These are phyloP conservation scores for Anniella stebbinsi DNA, from an alignment of 2,797 vertebrate species.

Conservation along the genomic window DNA sequence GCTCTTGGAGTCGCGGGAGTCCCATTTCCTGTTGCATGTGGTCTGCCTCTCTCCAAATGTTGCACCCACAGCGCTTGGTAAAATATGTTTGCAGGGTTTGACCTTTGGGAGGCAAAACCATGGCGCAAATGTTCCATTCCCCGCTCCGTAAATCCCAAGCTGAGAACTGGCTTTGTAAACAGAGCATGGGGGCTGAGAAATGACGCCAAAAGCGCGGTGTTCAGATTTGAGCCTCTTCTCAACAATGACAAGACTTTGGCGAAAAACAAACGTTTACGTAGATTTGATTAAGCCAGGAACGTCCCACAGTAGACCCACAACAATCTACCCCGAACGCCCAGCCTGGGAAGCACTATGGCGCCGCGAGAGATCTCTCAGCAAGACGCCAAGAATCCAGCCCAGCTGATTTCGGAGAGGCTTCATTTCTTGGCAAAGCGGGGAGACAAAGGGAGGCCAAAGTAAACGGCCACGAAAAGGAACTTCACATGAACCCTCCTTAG, in stretches of 20 bases:
- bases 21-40: not conserved
- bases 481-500: not conserved
- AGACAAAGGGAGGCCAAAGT: not conserved
- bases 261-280: not conserved
- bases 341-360: conserved; percentile 8
- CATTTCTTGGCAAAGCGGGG: not conserved
- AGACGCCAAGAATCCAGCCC: not conserved
- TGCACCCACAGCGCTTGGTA: not conserved
- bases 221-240: not conserved
- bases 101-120: not conserved
- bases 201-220: not conserved
- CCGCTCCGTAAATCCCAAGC: not conserved
- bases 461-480: no score
- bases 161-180: not conserved
- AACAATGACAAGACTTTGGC: not conserved
- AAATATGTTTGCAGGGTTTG: not conserved
- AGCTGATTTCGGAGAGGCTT: not conserved
- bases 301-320: not conserved
- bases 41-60: not conserved
- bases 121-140: not conserved
- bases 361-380: not conserved
- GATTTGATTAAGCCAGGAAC: conserved; percentile 26
- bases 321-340: not conserved
- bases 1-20: not conserved
- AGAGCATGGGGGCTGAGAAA: not conserved